Conservation (phyloP, 2,888 invertebrate species). For the Synergus gifuensis region DNA sequence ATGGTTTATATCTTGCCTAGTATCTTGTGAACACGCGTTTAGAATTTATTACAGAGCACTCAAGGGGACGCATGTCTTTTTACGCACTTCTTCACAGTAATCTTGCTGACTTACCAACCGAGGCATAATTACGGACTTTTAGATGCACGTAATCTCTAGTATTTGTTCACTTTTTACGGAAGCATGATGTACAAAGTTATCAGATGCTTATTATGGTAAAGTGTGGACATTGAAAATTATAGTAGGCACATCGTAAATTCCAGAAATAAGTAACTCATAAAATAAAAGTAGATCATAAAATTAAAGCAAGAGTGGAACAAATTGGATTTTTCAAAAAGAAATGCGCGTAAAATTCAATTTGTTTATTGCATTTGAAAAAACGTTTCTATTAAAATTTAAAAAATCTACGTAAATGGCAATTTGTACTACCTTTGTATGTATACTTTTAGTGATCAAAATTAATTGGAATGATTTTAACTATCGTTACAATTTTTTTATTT, state of each 20-base stretch:
- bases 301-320: background rate
- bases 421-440: too few species aligned
- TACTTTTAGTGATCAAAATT: too few species aligned
- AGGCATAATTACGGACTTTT: constrained; percentile 9
- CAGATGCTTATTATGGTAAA: background rate
- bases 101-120: background rate
- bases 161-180: background rate
- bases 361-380: too few species aligned
- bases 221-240: constrained; percentile 1
- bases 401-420: too few species aligned
- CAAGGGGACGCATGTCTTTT: background rate
- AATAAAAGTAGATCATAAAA: too few species aligned
- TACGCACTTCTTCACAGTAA: constrained; percentile 9
- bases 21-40: constrained; percentile 13
- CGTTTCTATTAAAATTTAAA: too few species aligned
- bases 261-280: too few species aligned
- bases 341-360: too few species aligned
- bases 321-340: background rate
- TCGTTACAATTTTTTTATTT: too few species aligned
- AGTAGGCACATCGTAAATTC: constrained; percentile 1
- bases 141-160: background rate
- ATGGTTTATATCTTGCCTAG: background rate
- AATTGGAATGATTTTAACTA: too few species aligned
- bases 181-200: background rate
- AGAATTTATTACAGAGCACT: constrained; percentile 28